These are phyloP conservation scores for Stomatorhinus ivindoensis DNA, from an alignment of 2,113 vertebrate genomes.

Conservation along the genomic window DNA sequence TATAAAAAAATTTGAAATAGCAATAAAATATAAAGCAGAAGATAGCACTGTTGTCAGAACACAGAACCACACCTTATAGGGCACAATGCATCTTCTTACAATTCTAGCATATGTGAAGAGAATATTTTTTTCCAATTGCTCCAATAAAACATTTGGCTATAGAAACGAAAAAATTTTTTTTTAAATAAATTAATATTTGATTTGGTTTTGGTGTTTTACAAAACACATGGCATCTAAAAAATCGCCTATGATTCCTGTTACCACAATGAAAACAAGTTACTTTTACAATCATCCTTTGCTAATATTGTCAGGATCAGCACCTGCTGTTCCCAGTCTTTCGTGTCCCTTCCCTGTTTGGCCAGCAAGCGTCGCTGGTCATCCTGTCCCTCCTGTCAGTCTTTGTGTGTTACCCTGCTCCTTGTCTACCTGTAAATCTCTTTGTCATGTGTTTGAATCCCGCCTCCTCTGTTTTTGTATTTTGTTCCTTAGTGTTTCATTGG, in stretches of 20 bases:
- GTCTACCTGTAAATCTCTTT: too few species aligned
- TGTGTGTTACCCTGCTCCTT: too few species aligned
- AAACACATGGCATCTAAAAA: not conserved
- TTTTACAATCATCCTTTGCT: not conserved
- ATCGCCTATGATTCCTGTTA: not conserved
- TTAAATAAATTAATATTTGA: not conserved
- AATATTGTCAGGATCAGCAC: too few species aligned
- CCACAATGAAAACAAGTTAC: not conserved
- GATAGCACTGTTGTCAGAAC: not conserved
- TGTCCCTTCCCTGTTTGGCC: too few species aligned
- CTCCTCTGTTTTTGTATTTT: too few species aligned
- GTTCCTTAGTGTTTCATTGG: too few species aligned
- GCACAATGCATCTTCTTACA: not conserved
- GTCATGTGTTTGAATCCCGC: too few species aligned
- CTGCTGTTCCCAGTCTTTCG: too few species aligned
- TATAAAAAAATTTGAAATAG: not conserved
- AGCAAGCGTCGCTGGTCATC: too few species aligned
- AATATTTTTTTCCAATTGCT: not conserved
- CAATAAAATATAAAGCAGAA: not conserved
- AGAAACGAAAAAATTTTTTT: not conserved
- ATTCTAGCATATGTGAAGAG: not conserved
- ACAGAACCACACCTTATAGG: not conserved
- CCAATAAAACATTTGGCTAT: not conserved
- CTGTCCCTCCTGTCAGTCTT: too few species aligned
- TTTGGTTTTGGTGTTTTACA: not conserved